Evolutionary conservation across 2,888 invertebrate genomes (phyloP), one percentile per base, ranked within the genome.

Genomic region (Aphelenchoides bicaudatus): DNA sequence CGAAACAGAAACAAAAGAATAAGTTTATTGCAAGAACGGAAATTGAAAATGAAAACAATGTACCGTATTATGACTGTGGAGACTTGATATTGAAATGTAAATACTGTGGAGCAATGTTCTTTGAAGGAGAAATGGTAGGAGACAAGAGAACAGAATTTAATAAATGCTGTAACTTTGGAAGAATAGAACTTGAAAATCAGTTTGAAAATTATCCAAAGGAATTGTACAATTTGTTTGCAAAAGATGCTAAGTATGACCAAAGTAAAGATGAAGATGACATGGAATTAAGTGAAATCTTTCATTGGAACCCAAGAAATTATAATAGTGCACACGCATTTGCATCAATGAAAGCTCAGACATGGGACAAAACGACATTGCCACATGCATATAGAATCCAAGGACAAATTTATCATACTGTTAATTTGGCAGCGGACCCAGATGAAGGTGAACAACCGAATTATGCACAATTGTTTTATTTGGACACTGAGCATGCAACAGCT

Each of bases 391-490:
- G 34, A 13, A 55, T 51, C 30, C 55, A 55, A 28, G 53, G 55
- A 3, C 52, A 51, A 23, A 55, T 53, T 29, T 55, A 55, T 16
- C 55, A 55, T 55, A 53, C 54, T 3, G 56, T 55, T 21, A 55
- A 56, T 55, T 16, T 56, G 8, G 55, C 54, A 25, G 8, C 25
- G 3, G 30, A 10, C 13, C 55, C 55, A 3, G 56, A 56, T 52
- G 2, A 13, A 13, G 4, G 8, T n/a, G 56, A 55, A 27, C 21
- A 25, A 19, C 55, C 56, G 5, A n/a, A 13, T 19, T 55, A 56
- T 25, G 25, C 55, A 13, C 55, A 55, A n/a, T 21, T 55, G 56
- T 55, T 56, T 23, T 27, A 63, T 16, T 16, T 63, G 31, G 65
- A 65, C 39, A 47, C 61, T 6, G 38, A 19, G 10, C 39, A 54